phyloP scores from a whole-genome alignment of 2,888 invertebrate species.

The Craniophora ligustri region DNA sequence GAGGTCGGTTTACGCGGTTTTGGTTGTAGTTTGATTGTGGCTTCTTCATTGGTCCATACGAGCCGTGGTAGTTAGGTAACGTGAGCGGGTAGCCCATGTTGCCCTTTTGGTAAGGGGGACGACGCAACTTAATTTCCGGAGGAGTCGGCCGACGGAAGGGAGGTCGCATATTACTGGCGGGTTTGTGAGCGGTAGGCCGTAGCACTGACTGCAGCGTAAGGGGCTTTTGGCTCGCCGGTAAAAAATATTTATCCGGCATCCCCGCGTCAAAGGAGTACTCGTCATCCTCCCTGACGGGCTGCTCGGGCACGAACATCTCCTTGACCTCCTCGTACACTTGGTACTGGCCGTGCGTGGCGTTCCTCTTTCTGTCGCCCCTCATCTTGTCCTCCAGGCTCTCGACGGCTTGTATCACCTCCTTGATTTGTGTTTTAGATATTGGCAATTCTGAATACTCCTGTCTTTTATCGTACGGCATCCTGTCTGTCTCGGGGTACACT shows the following conservation, averaged over 20 bases:
- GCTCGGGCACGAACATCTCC: conserved; percentile 73
- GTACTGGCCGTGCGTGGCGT: conserved; percentile 72
- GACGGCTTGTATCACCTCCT: conserved; percentile 82
- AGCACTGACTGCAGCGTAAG: conserved; percentile 82
- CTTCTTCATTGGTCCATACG: conserved; percentile 69
- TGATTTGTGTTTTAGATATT: conserved; percentile 78
- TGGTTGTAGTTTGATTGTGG: conserved; percentile 50
- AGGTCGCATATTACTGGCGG: conserved; percentile 70
- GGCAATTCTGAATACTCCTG: conserved; percentile 82
- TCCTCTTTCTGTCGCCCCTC: conserved; percentile 70
- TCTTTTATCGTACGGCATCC: conserved; percentile 64
- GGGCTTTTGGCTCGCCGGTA: conserved; percentile 79
- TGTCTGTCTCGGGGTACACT: conserved; percentile 58
- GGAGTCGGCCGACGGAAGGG: conserved; percentile 79
- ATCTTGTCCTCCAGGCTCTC: conserved; percentile 78
- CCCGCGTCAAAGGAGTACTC: conserved; percentile 76
- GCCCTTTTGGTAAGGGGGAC: conserved; percentile 72
- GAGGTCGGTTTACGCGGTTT: conserved; percentile 67
- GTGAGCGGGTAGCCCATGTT: conserved; percentile 71
- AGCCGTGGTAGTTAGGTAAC: conserved; percentile 72
- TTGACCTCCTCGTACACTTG: conserved; percentile 77
- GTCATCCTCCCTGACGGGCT: conserved; percentile 75
- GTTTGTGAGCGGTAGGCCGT: conserved; percentile 72
- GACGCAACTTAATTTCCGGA: conserved; percentile 83
- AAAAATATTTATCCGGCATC: conserved; percentile 70